A percentile compares a stretch with the other conserved stretches of the same genome.
Conservation (phyloP, 2,888 invertebrate genomes). For the Megaustenia siamemsis region DNA sequence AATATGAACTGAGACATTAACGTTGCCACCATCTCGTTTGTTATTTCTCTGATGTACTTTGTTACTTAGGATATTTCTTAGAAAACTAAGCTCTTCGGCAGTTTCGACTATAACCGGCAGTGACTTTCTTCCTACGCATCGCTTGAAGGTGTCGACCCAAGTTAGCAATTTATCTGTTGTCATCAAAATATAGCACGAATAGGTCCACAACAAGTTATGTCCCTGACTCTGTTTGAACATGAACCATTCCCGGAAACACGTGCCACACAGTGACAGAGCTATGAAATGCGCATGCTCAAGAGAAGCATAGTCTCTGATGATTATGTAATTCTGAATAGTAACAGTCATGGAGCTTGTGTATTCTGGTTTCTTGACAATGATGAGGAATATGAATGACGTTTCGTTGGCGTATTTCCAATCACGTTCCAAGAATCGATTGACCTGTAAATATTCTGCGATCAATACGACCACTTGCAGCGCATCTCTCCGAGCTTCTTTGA, state of each 20-base stretch:
- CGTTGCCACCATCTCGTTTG: background rate
- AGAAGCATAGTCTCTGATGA: background rate
- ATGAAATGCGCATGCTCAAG: background rate
- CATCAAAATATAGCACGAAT: background rate
- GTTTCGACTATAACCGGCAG: conserved; percentile 3
- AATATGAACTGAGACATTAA: background rate
- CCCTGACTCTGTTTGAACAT: background rate
- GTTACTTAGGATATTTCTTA: background rate
- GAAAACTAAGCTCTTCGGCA: background rate
- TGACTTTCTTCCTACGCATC: background rate
- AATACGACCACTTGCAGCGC: background rate
- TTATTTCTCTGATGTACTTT: too few relatives aligned
- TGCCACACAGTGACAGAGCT: background rate
- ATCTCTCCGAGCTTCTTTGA: background rate
- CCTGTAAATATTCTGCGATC: background rate
- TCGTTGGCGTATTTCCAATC: background rate
- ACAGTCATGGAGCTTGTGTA: background rate
- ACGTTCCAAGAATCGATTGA: background rate
- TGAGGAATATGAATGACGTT: background rate
- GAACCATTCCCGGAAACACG: conserved; percentile 15
- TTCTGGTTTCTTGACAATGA: background rate
- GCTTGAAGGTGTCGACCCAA: background rate
- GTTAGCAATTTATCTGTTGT: background rate
- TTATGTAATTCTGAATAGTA: background rate
- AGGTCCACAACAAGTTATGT: background rate